A percentile compares a stretch with the other conserved stretches of the same genome.
These are phyloP conservation scores for Grallaria varia DNA, from an alignment of 2,113 vertebrate species.

Conservation along the genomic window DNA sequence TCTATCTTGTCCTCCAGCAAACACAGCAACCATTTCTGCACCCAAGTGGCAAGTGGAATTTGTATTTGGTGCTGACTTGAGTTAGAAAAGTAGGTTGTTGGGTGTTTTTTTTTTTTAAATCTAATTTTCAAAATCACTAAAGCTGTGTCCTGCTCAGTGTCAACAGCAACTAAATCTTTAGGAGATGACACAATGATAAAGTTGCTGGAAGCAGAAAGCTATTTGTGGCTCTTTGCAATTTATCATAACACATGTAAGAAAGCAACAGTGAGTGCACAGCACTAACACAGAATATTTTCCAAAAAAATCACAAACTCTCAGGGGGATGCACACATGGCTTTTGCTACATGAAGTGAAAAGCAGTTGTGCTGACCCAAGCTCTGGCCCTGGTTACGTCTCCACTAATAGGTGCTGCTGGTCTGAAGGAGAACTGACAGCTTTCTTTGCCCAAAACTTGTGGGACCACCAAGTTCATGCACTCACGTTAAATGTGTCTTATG, in stretches of 20 bases:
- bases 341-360: background rate
- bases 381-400: background rate
- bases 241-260: background rate
- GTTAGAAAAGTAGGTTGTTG: background rate
- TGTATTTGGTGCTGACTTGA: background rate
- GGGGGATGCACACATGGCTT: fast-evolving
- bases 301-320: background rate
- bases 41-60: background rate
- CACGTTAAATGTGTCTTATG: background rate
- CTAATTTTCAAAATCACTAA: background rate
- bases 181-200: background rate
- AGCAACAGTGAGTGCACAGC: background rate
- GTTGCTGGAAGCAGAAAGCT: background rate
- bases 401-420: background rate
- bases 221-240: background rate
- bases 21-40: background rate
- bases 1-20: background rate
- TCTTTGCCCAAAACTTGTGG: background rate
- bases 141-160: background rate
- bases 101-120: background rate
- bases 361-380: background rate
- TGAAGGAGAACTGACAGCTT: background rate
- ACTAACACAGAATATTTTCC: background rate
- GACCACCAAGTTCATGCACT: background rate
- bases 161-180: background rate